These are phyloP conservation scores for Oceanites oceanicus DNA, from an alignment of 2,113 vertebrate species.

Conservation along the genomic window DNA sequence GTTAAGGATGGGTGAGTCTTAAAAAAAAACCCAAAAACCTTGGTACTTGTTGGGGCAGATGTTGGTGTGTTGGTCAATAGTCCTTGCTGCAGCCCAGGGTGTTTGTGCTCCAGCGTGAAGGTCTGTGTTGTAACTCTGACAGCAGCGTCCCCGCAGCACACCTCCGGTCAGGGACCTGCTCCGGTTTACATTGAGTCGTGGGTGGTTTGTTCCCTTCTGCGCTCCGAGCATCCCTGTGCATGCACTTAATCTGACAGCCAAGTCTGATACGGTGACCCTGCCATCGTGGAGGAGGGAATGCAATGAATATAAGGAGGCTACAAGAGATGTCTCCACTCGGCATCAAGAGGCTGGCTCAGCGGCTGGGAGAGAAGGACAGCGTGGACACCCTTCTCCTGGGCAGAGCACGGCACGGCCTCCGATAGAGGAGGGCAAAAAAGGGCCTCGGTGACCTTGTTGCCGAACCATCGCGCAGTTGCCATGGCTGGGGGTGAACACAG, in stretches of 20 bases:
- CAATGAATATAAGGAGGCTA: not conserved
- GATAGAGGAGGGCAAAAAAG: not conserved
- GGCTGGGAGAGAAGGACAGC: not conserved
- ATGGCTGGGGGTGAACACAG: not conserved
- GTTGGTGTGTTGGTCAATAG: not conserved
- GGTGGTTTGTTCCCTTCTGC: not conserved
- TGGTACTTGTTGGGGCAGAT: not conserved
- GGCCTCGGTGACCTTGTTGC: not conserved
- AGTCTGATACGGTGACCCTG: not conserved
- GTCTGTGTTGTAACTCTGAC: not conserved
- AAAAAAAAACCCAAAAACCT: not conserved
- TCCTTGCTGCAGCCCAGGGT: not conserved
- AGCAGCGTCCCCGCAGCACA: not conserved
- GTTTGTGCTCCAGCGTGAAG: not conserved
- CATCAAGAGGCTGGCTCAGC: not conserved
- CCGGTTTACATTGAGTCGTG: fast-evolving
- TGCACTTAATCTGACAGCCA: not conserved
- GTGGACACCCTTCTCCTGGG: fast-evolving
- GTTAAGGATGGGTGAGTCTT: not conserved
- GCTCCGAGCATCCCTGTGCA: not conserved
- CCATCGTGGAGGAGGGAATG: not conserved
- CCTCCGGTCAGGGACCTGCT: not conserved
- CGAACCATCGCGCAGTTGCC: fast-evolving
- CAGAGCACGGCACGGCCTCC: not conserved
- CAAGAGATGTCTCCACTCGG: not conserved